Base-by-base conservation (phyloP, 2,113 vertebrate genomes). In the Lagenorhynchus albirostris region DNA sequence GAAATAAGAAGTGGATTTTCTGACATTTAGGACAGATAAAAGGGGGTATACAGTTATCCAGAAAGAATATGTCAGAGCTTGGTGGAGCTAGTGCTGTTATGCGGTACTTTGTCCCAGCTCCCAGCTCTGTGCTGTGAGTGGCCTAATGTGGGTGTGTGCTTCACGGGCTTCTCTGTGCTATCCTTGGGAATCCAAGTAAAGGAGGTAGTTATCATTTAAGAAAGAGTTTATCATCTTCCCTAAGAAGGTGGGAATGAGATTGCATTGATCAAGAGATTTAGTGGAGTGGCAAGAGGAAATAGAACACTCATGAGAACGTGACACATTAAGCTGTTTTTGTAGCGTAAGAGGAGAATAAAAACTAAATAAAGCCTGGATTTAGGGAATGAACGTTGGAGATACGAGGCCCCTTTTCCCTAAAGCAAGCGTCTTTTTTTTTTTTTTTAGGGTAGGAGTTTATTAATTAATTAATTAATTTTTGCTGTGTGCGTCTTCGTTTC, bases 1-100 rank as follows among this genome's bases (percentile, higher is more conserved):
- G 77, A 81, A 79, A 65, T 76, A 77, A 67, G 20, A 81, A 76
- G 50, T 47, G 4, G 7, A 12, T 83, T 94, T 97, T 91, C 81
- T 71, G 14, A 80, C 79, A 23, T 89, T 73, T 58, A 44, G 44
- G 36, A 89, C 23, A 62, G 31, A 81, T 20, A 18, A 20, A 53
- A 92, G 18, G 33, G 17, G 25, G 7, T 23, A 6, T 33, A 33
- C 0, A 62, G 14, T 33, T 93, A 47, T 29, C 33, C 14, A 41
- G 80, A 33, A 53, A 44, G 18, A 92, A 5, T 4, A 50, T 11
- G 36, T 33, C 20, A 70, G n/a, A 38, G 18, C 2, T 60, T 23
- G 47, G n/a, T 62, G 18, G 65, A 60, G 17, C 38, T 26, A 2
- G 23, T 63, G 65, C 33, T 47, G 2, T 76, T 38, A 5, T 3